Evolutionary conservation across 2,888 invertebrate species (phyloP), one percentile per base, ranked within the genome.

Genomic region (Pecten maximus): DNA sequence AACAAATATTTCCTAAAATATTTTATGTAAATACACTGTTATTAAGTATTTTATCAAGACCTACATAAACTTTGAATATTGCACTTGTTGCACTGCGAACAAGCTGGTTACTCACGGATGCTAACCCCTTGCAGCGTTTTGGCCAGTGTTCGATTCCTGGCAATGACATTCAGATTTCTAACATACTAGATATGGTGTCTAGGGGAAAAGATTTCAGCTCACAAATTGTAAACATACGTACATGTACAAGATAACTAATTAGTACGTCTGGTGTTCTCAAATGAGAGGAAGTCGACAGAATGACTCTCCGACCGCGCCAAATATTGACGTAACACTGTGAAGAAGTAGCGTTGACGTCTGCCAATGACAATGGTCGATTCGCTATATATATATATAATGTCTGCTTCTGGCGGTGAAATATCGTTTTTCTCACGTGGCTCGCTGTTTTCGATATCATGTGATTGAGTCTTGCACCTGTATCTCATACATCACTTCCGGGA

Each of bases 51-150:
- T 54, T 23, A 19, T 23, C n/a, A n/a, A 19, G n/a, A 19, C 19
- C 19, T 6, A 54, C 54, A 54, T 48, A 48, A 48, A 48, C 48
- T 10, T 48, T 16, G 12, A 16, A 48, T 4, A 54, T 6, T 74
- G 74, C 15, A 74, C 74, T 74, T 74, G 35, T 10, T 74, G 74
- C 12, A 35, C 35, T 35, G 35, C 23, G 28, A 35, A 35, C 35
- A 28, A 0, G 6, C 10, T 0, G 35, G 8, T 35, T 28, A 74
- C 35, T 35, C 23, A 74, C 74, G 35, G 35, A 10, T 23, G 54
- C 54, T 54, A 54, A 23, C 54, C 54, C 28, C 74, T 74, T 74
- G 28, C 74, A 74, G 74, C 74, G 74, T 28, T 74, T 74, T 74
- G 74, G 74, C 23, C 35, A 23, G 74, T 28, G 74, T 74, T 74